Evolutionary conservation across 1,140 invertebrate species (phyloP).

Genomic region (Caenorhabditis elegans): WBcel235 BX284603.4:7248501-7249000

Average conservation of each 20-base stretch:
- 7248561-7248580: too few species aligned
- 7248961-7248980: not conserved
- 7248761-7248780: not conserved
- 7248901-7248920: not conserved
- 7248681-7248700: too few species aligned
- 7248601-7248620: too few species aligned
- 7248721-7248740: not conserved
- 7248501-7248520: too few species aligned
- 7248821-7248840: not conserved
- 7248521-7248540: too few species aligned
- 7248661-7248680: too few species aligned
- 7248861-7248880: not conserved
- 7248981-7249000: not conserved
- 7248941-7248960: not conserved
- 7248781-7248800: not conserved
- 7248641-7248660: too few species aligned
- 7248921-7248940: slow-evolving; percentile 25
- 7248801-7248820: too few species aligned
- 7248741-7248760: not conserved
- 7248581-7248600: too few species aligned
- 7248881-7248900: not conserved
- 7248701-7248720: slow-evolving; percentile 20
- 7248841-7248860: not conserved
- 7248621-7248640: too few species aligned
- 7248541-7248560: too few species aligned